Evolutionary conservation across 2,113 vertebrate genomes (phyloP).

Genomic region (Catharus minimus): DNA sequence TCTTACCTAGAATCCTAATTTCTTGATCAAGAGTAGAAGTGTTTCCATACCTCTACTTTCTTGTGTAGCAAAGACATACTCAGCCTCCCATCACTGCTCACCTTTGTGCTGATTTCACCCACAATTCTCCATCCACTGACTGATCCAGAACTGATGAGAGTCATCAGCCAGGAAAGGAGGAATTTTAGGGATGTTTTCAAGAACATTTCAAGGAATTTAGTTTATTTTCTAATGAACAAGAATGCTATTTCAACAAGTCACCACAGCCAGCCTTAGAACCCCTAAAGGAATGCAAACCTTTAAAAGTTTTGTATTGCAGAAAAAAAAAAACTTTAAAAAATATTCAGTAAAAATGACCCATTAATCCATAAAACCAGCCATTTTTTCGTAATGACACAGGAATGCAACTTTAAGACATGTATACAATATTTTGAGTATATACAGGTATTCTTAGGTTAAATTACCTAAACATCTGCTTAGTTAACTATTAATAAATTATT

Average conservation of each 20-base stretch:
- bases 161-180: not conserved
- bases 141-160: rapidly evolving
- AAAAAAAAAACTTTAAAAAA: not conserved
- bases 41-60: not conserved
- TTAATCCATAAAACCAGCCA: not conserved
- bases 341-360: not conserved
- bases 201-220: not conserved
- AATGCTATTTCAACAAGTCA: not conserved
- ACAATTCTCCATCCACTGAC: not conserved
- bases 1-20: not conserved
- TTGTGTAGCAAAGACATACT: not conserved
- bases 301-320: not conserved
- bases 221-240: not conserved
- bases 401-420: not conserved
- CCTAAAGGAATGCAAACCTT: not conserved
- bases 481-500: not conserved
- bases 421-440: not conserved
- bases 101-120: not conserved
- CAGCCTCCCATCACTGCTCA: rapidly evolving
- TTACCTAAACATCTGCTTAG: not conserved
- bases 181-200: not conserved
- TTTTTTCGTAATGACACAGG: not conserved
- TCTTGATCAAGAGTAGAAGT: not conserved
- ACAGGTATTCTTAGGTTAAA: not conserved
- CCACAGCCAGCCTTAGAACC: not conserved